Evolutionary conservation across 2,797 vertebrate species (phyloP), one percentile per base, ranked within the genome.

Genomic region (Bryconaethiops microstoma): DNA sequence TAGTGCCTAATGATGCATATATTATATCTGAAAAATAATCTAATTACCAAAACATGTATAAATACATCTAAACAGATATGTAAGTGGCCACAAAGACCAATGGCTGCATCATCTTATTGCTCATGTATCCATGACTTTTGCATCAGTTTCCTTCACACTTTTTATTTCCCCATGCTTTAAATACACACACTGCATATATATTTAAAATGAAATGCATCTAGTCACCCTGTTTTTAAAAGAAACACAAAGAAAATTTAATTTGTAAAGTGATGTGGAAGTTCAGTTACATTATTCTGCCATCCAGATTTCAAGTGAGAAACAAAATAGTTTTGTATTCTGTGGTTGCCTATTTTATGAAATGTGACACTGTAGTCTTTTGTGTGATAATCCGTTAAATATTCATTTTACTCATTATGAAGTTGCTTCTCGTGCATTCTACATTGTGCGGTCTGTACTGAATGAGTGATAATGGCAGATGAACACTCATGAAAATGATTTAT

Each of bases 401-500:
- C 39, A 60, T 76, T 72, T 71, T 62, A 45, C 65, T 73, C 13
- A 65, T 79, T 77, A 76, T 74, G 76, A 79, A 62, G 29, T 42
- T 48, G 64, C 62, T 81, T 40, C 64, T 81, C 64, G 70, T 62
- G 42, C 55, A 19, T 74, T 83, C 69, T 45, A 77, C 50, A 64
- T 54, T 25, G 55, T 83, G 35, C 25, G 7, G 74, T 25, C 40
- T 78, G 54, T 64, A 62, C 57, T 78, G 76, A 82, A 75, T 45
- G 62, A 75, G 63, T 74, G 25, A 71, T 77, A 62, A 78, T 64
- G 70, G 75, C 40, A 78, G 75, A 74, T 81, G 74, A 64, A 64
- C 85, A 78, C 82, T 78, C 71, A 62, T 65, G 88, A 84, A 83
- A 86, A 67, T 86, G 85, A 92, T 90, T 85, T 88, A 91, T 89